These are phyloP conservation scores for Larimichthys polyactis DNA, from an alignment of 2,113 vertebrate species.

Conservation along the genomic window DNA sequence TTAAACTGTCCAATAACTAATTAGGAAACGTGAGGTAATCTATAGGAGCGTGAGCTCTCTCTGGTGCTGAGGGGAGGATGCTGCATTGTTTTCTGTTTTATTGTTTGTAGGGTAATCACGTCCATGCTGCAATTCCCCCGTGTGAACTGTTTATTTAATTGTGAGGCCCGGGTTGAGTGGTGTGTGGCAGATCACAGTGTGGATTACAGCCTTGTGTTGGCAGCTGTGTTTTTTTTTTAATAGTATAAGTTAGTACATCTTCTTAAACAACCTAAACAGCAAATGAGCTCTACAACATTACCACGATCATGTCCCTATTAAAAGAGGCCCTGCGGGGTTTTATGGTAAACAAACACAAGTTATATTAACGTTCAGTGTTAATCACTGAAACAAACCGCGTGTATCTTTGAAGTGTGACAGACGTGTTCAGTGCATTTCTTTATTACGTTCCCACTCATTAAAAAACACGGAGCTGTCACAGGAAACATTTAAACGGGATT, in stretches of 20 bases:
- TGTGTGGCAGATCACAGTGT: neutral
- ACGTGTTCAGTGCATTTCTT: too few species aligned
- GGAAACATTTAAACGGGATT: neutral
- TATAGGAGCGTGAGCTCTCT: constrained; percentile 25
- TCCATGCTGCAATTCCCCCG: neutral
- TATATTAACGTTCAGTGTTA: neutral
- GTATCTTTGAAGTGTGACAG: too few species aligned
- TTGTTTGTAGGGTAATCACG: constrained; percentile 14
- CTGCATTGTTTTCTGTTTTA: constrained; percentile 25
- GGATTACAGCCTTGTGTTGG: neutral
- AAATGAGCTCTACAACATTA: neutral
- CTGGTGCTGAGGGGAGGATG: constrained; percentile 11
- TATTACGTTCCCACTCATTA: too few species aligned
- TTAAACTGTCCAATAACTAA: constrained; percentile 26
- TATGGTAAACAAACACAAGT: neutral
- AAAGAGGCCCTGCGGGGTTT: too few species aligned
- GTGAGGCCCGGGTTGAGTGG: neutral
- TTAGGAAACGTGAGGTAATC: constrained; percentile 5
- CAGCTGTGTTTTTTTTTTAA: neutral
- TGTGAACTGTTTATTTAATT: constrained; percentile 22
- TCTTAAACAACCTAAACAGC: neutral
- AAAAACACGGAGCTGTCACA: neutral
- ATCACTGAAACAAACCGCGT: too few species aligned
- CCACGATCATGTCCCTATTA: neutral
- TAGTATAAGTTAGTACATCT: neutral